A percentile compares a stretch with the other conserved stretches of the same genome.
Conservation (phyloP, 2,888 invertebrate genomes). For the Catonia carolina region DNA sequence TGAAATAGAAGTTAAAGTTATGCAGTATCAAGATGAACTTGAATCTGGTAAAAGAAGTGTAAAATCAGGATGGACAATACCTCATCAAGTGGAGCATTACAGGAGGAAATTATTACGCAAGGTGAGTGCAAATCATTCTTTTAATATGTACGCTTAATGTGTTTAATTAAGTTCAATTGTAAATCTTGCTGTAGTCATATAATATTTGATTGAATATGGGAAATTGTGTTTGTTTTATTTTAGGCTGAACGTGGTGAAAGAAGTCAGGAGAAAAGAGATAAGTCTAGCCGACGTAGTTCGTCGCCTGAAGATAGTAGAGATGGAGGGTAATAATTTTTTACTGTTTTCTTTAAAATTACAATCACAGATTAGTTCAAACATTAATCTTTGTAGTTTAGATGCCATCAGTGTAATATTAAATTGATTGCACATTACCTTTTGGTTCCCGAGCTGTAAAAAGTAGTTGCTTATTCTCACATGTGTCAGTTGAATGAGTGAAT, state of each 20-base stretch:
- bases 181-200: not conserved
- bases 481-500: no score
- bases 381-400: not conserved
- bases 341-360: not conserved
- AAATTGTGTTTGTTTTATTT: conserved; percentile 6
- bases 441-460: no score
- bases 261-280: conserved; percentile 41
- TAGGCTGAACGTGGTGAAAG: conserved; percentile 33
- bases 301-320: conserved; percentile 35
- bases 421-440: no score
- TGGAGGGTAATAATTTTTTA: conserved; percentile 23
- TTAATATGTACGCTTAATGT: not conserved
- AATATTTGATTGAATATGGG: not conserved
- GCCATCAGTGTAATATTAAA: no score
- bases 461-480: no score
- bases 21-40: conserved; percentile 93
- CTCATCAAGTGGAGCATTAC: conserved; percentile 85
- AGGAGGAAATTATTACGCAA: conserved; percentile 80
- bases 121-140: conserved; percentile 44
- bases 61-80: conserved; percentile 65
- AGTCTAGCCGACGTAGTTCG: conserved; percentile 34
- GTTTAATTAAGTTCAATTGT: conserved; percentile 1
- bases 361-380: not conserved
- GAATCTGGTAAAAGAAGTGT: conserved; percentile 73
- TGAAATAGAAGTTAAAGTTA: conserved; percentile 91